Conservation (phyloP, 1,140 invertebrate genomes). For the Drosophila yakuba region DNA sequence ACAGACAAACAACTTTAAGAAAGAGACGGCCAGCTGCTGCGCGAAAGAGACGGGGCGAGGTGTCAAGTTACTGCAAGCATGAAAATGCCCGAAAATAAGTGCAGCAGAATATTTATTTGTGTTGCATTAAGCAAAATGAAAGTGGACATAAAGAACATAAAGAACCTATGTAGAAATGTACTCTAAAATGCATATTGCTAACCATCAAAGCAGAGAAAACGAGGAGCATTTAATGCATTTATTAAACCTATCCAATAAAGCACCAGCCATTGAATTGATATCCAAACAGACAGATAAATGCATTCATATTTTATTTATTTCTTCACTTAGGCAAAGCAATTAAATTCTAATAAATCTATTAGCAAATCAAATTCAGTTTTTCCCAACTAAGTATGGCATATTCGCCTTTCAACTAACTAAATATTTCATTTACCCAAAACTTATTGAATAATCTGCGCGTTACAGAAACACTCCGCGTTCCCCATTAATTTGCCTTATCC, state of each 20-base stretch:
- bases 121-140: slow-evolving; percentile 27
- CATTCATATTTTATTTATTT: slow-evolving; percentile 1
- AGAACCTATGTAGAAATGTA: not conserved
- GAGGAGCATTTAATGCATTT: not conserved
- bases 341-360: not conserved
- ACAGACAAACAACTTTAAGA: not conserved
- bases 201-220: slow-evolving; percentile 3
- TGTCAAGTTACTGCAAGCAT: slow-evolving; percentile 39
- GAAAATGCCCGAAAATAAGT: slow-evolving; percentile 49
- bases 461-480: not conserved
- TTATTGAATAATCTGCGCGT: not conserved
- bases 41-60: slow-evolving; percentile 26
- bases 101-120: slow-evolving; percentile 59
- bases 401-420: not conserved
- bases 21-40: slow-evolving; percentile 10
- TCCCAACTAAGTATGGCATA: not conserved
- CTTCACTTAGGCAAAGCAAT: not conserved
- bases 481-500: slow-evolving; percentile 48
- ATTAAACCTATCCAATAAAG: not conserved
- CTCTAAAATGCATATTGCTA: slow-evolving; percentile 2
- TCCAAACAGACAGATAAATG: not conserved
- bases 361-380: not conserved
- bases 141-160: slow-evolving; percentile 16
- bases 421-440: not conserved
- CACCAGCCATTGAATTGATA: not conserved